These are phyloP conservation scores for Drosophila santomea DNA, from an alignment of 1,140 invertebrate genomes.

Conservation along the genomic window DNA sequence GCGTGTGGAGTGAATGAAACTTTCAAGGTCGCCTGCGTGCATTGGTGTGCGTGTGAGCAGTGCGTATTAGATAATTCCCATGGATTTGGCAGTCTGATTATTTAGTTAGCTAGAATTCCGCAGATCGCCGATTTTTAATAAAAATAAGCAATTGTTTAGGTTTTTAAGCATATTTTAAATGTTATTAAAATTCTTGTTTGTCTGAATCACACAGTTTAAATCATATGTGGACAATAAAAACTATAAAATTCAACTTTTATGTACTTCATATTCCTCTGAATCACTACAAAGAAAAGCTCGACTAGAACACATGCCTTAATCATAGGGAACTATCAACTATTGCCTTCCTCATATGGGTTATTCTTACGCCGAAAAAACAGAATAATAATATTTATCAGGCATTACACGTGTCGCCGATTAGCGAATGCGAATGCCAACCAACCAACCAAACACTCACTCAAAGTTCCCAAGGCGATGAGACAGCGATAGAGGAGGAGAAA, in stretches of 20 bases:
- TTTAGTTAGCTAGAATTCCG: constrained; percentile 27
- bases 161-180: not conserved
- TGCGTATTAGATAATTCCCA: constrained; percentile 77
- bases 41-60: constrained; percentile 32
- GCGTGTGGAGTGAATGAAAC: constrained; percentile 79
- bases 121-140: not conserved
- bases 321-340: constrained; percentile 2
- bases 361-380: constrained; percentile 18
- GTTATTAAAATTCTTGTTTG: not conserved
- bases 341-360: not conserved
- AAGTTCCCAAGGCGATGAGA: constrained; percentile 26
- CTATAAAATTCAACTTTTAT: not conserved
- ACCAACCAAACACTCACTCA: constrained; percentile 15
- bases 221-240: not conserved
- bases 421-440: constrained; percentile 27
- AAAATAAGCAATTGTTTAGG: too few relatives aligned
- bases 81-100: constrained; percentile 57
- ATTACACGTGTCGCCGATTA: constrained; percentile 74
- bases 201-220: constrained; percentile 7
- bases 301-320: constrained; percentile 5
- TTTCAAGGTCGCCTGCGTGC: constrained; percentile 68
- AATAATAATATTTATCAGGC: constrained; percentile 49
- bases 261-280: not conserved
- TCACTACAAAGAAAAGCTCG: not conserved
- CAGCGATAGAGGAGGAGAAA: constrained; percentile 2